Percentiles rank a stretch among this genome's conserved stretches.
phyloP scores from a whole-genome alignment of 2,888 invertebrate species.

The Melanargia galathea region DNA sequence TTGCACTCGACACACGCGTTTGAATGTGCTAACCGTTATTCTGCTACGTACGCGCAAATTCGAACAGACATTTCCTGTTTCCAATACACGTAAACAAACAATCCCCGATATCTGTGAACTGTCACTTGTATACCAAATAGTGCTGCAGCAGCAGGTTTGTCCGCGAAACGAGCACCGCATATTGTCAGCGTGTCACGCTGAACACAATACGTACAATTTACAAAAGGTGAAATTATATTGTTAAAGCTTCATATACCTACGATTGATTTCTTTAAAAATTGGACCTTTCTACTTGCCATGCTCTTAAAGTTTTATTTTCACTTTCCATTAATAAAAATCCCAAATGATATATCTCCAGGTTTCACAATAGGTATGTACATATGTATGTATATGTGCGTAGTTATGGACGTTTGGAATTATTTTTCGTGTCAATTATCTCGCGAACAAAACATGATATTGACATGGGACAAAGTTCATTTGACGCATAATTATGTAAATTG shows the following conservation, averaged over 20 bases:
- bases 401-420: too few species aligned
- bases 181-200: slow-evolving; percentile 4
- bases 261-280: background rate
- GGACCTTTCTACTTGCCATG: too few species aligned
- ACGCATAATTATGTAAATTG: too few species aligned
- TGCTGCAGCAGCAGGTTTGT: background rate
- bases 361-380: too few species aligned
- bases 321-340: too few species aligned
- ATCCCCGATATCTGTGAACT: slow-evolving; percentile 14
- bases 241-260: background rate
- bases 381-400: too few species aligned
- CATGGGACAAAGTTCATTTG: too few species aligned
- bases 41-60: slow-evolving; percentile 11
- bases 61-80: slow-evolving; percentile 10
- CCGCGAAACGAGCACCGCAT: slow-evolving; percentile 5
- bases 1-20: background rate
- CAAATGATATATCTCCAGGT: too few species aligned
- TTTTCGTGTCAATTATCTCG: too few species aligned
- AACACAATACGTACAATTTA: slow-evolving; percentile 7
- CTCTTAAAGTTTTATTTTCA: too few species aligned
- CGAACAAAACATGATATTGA: too few species aligned
- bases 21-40: background rate
- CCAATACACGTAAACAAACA: slow-evolving; percentile 15
- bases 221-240: background rate
- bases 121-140: slow-evolving; percentile 11